phyloP scores from a whole-genome alignment of 2,888 invertebrate genomes.

The Psylliodes chrysocephalus region DNA sequence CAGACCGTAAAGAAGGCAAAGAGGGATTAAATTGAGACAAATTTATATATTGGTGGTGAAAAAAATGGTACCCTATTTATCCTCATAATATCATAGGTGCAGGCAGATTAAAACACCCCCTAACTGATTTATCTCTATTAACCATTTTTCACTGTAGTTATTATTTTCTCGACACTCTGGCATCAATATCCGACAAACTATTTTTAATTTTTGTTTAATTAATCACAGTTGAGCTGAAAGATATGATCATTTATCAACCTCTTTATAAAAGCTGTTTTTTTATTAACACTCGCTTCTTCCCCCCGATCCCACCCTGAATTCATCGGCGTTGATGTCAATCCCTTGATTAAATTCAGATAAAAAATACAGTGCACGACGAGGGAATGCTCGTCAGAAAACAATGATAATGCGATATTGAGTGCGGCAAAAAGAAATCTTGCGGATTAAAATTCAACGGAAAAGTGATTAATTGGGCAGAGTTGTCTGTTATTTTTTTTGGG shows the following conservation, averaged over 20 bases:
- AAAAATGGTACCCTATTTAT: too few relatives aligned
- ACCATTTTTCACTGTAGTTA: not conserved
- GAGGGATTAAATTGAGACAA: too few relatives aligned
- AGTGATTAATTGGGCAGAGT: conserved; percentile 28
- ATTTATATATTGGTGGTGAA: too few relatives aligned
- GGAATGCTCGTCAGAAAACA: conserved; percentile 39
- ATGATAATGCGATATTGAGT: conserved; percentile 43
- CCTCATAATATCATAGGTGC: too few relatives aligned
- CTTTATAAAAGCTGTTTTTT: conserved; percentile 56
- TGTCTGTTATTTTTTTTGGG: conserved; percentile 1
- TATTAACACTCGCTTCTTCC: conserved; percentile 50
- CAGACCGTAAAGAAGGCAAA: too few relatives aligned
- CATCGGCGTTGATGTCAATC: conserved; percentile 39
- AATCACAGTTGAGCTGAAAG: conserved; percentile 55
- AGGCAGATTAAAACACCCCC: too few relatives aligned
- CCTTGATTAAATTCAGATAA: conserved; percentile 46
- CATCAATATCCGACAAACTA: conserved; percentile 47
- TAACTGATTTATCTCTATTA: too few relatives aligned
- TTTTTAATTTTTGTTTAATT: conserved; percentile 58
- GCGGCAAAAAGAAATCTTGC: conserved; percentile 36
- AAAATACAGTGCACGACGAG: conserved; percentile 35
- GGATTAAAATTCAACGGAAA: conserved; percentile 28
- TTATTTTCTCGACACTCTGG: not conserved
- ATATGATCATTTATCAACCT: conserved; percentile 59
- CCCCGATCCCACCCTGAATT: conserved; percentile 26